A percentile compares a stretch with the other conserved stretches of the same genome.
Evolutionary conservation across 2,113 vertebrate species (phyloP).

Genomic region (Coptodon bakossiorum): DNA sequence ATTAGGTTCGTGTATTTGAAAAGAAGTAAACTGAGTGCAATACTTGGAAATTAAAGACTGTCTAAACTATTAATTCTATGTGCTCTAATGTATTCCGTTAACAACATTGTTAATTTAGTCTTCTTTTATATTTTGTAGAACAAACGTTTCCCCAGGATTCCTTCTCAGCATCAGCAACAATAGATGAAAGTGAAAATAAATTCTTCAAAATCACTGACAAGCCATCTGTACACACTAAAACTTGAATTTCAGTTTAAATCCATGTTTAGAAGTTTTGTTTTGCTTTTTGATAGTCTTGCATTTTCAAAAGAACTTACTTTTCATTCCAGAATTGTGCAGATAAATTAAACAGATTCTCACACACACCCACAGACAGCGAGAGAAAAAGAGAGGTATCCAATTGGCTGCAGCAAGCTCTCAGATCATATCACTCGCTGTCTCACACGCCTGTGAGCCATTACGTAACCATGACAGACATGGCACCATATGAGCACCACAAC

Average conservation of each 20-base stretch:
- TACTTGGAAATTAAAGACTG: neutral
- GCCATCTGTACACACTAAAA: neutral
- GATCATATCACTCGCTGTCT: conserved; percentile 9
- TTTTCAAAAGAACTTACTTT: neutral
- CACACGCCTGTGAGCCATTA: neutral
- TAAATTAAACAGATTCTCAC: neutral
- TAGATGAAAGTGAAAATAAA: neutral
- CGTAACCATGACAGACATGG: conserved; percentile 32
- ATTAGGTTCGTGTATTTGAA: neutral
- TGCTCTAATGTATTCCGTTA: neutral
- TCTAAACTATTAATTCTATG: neutral
- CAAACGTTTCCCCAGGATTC: neutral
- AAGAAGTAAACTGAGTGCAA: neutral
- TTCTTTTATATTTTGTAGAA: neutral
- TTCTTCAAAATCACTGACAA: neutral
- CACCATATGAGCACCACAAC: conserved; percentile 3
- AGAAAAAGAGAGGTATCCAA: neutral
- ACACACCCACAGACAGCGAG: neutral
- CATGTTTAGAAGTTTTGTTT: neutral
- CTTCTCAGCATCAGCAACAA: neutral
- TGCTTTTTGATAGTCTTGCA: neutral
- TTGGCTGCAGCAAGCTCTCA: conserved; percentile 17
- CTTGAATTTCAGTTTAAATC: neutral
- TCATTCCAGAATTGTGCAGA: neutral
- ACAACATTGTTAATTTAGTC: neutral